Evolutionary conservation across 2,888 invertebrate genomes (phyloP), one percentile per base, ranked within the genome.

Genomic region (Cephus pygmeus): DNA sequence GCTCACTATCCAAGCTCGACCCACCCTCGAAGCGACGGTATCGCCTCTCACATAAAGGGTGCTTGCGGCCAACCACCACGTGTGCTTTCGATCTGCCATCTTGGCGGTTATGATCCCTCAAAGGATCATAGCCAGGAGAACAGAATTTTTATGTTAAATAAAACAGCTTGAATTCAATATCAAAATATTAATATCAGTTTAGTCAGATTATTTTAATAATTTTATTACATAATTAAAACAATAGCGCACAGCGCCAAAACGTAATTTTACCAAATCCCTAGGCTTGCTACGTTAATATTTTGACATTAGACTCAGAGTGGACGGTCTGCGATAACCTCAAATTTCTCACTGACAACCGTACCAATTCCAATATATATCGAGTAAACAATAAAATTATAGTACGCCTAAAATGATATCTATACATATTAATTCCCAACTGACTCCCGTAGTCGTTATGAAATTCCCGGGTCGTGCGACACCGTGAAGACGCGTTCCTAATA

Each of bases 1-100:
- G 86, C 86, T 87, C 87, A 83, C 83, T 87, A 87, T 87, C 86
- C 86, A 85, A 81, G 80, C 81, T 83, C 84, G 85, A 87, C 85
- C 87, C 87, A 88, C 88, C 87, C 89, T 87, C 85, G 75, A 79
- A 33, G 73, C 73, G 78, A 75, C 75, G 71, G 56, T 78, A 78
- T 75, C 75, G 78, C 73, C 73, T 40, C 69, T 75, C 73, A 73
- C 68, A 78, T 76, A 78, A 76, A 78, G 78, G 78, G 78, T 78
- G 78, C 31, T 31, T 12, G 71, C 71, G 71, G 56, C 23, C 56
- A 23, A 56, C 56, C 56, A 56, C 56, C 56, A 56, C 56, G 56
- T 56, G 56, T 56, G 56, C 56, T 56, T 56, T 56, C 23, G 56
- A 56, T 23, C 56, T 56, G 56, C 56, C 56, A 56, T 56, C 56